Conservation (phyloP, 2,113 vertebrate species). For the Pluvialis apricaria region DNA sequence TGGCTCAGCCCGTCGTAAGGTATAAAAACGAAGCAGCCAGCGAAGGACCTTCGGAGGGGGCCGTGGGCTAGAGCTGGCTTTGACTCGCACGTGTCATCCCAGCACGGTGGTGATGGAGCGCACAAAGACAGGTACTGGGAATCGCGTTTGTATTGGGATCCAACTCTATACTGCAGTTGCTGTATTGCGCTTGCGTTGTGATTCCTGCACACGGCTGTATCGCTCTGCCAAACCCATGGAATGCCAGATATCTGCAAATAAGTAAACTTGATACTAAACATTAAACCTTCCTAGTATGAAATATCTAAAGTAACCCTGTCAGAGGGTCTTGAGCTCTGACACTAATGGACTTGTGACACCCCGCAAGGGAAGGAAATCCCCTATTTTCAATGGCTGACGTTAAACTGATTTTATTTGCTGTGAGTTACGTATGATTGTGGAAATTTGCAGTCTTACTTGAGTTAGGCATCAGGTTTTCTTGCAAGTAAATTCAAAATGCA, state of each 20-base stretch:
- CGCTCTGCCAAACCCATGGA: not conserved
- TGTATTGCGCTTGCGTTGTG: not conserved
- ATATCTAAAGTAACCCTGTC: not conserved
- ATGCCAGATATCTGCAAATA: not conserved
- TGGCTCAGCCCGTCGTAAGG: not conserved
- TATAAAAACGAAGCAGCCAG: not conserved
- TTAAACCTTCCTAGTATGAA: not conserved
- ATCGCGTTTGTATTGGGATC: not conserved
- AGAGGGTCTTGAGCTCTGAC: not conserved
- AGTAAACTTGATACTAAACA: not conserved
- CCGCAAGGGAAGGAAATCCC: not conserved
- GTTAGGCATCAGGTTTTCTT: not conserved
- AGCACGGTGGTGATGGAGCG: not conserved
- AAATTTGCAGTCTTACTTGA: not conserved
- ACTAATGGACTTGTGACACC: not conserved
- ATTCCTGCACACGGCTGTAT: not conserved
- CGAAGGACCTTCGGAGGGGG: not conserved
- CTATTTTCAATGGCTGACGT: not conserved
- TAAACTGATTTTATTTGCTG: not conserved
- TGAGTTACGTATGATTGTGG: not conserved
- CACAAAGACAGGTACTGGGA: not conserved
- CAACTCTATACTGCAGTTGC: not conserved
- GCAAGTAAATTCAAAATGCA: not conserved
- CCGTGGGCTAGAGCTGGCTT: not conserved
- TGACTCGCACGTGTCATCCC: not conserved